A percentile compares a stretch with the other conserved stretches of the same genome.
phyloP scores from a whole-genome alignment of 2,113 vertebrate species.

The Plectropomus leopardus region DNA sequence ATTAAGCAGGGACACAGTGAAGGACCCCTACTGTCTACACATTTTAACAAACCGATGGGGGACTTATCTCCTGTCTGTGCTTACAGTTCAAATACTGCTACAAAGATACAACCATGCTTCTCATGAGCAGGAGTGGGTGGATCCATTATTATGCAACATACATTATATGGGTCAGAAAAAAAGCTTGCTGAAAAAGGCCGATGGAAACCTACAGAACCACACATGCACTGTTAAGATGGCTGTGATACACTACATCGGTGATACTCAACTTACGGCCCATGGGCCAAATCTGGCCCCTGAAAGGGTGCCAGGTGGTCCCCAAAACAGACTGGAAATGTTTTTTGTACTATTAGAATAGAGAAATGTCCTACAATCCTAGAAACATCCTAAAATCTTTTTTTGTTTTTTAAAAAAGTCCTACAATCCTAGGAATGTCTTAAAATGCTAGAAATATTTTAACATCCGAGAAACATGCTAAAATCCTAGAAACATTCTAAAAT shows the following conservation, averaged over 20 bases:
- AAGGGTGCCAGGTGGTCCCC: too few relatives aligned
- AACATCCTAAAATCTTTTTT: too few relatives aligned
- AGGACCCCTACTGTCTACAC: constrained; percentile 10
- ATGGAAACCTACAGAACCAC: constrained; percentile 1
- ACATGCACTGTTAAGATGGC: constrained; percentile 2
- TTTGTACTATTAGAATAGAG: too few relatives aligned
- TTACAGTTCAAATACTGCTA: constrained; percentile 16
- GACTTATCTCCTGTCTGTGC: constrained; percentile 33
- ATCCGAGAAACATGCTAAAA: too few relatives aligned
- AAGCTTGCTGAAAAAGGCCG: constrained; percentile 11
- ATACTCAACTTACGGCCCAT: too few relatives aligned
- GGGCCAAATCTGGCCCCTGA: too few relatives aligned
- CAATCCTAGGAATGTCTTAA: too few relatives aligned
- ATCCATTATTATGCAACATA: constrained; percentile 61
- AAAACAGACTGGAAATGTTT: too few relatives aligned
- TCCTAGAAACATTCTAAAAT: too few relatives aligned
- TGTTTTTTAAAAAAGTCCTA: too few relatives aligned
- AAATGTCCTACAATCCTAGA: too few relatives aligned
- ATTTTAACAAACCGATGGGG: constrained; percentile 31
- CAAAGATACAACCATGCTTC: constrained; percentile 17
- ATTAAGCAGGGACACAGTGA: constrained; percentile 26
- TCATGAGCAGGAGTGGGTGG: constrained; percentile 51
- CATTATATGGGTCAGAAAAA: constrained; percentile 53
- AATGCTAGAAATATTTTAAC: too few relatives aligned
- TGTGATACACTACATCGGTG: neutral